Percentiles rank a stretch among this genome's conserved stretches.
phyloP scores from a whole-genome alignment of 2,113 vertebrate genomes.

The Oncorhynchus kisutch region DNA sequence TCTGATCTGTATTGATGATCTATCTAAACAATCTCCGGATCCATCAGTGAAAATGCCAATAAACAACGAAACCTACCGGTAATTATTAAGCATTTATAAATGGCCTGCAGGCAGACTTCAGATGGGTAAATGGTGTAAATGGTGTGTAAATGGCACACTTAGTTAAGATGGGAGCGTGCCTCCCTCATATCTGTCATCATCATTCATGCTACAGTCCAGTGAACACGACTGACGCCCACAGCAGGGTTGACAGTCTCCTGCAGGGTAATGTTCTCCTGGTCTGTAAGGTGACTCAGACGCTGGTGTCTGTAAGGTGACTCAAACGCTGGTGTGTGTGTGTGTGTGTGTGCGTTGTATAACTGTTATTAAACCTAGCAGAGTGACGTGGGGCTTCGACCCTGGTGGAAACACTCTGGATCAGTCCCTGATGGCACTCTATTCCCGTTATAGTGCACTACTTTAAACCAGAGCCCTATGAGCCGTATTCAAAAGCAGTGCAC shows the following conservation, averaged over 20 bases:
- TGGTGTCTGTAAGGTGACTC: neutral
- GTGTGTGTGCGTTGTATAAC: constrained; percentile 22
- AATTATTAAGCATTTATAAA: neutral
- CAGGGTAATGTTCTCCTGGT: neutral
- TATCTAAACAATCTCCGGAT: neutral
- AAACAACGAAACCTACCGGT: neutral
- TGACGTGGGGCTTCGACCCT: neutral
- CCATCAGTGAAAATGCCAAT: neutral
- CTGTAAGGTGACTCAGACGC: neutral
- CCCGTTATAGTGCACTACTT: no score
- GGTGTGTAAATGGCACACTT: no score
- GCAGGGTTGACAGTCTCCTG: neutral
- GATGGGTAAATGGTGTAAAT: neutral
- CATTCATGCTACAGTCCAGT: neutral
- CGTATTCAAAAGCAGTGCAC: no score
- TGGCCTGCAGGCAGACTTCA: neutral
- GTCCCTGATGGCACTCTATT: no score
- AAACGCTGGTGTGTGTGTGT: neutral
- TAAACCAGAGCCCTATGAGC: no score
- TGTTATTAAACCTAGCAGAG: constrained; percentile 20
- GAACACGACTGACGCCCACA: neutral
- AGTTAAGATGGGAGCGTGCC: no score
- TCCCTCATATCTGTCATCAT: neutral
- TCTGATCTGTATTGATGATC: neutral
- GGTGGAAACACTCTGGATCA: neutral